Conservation (phyloP, 2,113 vertebrate genomes). For the Sarotherodon lohbergeri region DNA sequence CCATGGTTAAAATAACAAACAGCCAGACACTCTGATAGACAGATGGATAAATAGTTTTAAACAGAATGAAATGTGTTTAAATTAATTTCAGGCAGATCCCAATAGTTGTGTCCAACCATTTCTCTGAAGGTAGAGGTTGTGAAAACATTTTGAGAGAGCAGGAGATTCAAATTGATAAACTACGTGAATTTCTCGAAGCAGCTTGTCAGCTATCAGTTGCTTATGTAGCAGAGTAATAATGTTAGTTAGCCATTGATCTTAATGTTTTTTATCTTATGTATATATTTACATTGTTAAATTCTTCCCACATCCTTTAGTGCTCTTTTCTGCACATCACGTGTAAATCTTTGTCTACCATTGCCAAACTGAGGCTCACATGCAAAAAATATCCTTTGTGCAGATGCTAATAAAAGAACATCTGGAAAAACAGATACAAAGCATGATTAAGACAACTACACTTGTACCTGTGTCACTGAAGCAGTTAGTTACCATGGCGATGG, state of each 20-base stretch:
- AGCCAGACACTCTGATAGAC: not conserved
- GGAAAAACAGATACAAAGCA: not conserved
- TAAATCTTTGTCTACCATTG: not conserved
- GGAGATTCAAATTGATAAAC: not conserved
- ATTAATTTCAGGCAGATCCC: not conserved
- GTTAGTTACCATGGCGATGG: not conserved
- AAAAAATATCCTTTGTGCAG: not conserved
- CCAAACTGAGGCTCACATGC: not conserved
- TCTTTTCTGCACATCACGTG: accelerated
- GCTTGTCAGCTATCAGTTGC: not conserved
- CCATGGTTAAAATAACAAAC: not conserved
- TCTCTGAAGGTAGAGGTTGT: not conserved
- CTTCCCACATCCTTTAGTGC: not conserved
- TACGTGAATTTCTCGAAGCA: not conserved
- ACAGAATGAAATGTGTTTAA: not conserved
- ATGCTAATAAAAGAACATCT: not conserved
- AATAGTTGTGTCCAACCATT: not conserved
- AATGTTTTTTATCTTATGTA: not conserved
- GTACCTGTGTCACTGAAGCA: not conserved
- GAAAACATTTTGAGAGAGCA: not conserved
- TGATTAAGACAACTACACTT: not conserved
- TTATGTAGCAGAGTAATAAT: not conserved
- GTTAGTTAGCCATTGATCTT: not conserved
- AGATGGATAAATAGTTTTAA: not conserved
- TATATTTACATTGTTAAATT: not conserved